Base-by-base conservation (phyloP, 2,797 vertebrate genomes). In the Acrossocheilus wenchowensis region DNA sequence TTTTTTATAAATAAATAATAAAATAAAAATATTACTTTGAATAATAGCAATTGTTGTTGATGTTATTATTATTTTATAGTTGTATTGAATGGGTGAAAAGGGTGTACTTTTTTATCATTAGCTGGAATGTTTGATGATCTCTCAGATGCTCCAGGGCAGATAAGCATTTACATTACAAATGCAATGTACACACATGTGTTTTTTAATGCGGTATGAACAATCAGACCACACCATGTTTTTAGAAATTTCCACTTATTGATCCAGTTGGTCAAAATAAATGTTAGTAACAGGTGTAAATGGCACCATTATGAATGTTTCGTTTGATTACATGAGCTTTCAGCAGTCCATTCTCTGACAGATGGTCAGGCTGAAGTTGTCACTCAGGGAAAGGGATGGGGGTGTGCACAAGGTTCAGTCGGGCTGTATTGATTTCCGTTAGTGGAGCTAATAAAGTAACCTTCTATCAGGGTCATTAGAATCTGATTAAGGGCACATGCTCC, bases 381-480 rank as follows among this genome's bases (percentile, higher is more conserved):
- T 57, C n/a, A 69, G 19, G 21, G 14, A 64, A 62, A 23, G 26
- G 21, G 60, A 48, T 48, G 36, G 52, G 60, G 66, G 78, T 87
- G 73, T 91, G 86, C 88, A 90, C 90, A 91, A 69, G 79, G 89
- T 90, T 87, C 86, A 90, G 72, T 90, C 75, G 85, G 86, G 52
- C 78, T 72, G 26, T 92, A 95, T 95, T 93, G 94, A 95, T 95
- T 94, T 94, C 90, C 92, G 91, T 92, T 93, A 88, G 87, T 82
- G 82, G 86, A 89, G 93, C 91, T 92, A 94, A 94, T 95, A 93
- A 94, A 93, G 91, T 94, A 93, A 91, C 91, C 93, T 92, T 92
- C 93, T 92, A 93, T 92, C 93, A 92, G 90, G 86, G 91, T 91
- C 91, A 88, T 91, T 93, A 93, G 92, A 92, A 91, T 90, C 50